phyloP scores from a whole-genome alignment of 1,140 invertebrate genomes.

The Lordiphosa clarofinis region DNA sequence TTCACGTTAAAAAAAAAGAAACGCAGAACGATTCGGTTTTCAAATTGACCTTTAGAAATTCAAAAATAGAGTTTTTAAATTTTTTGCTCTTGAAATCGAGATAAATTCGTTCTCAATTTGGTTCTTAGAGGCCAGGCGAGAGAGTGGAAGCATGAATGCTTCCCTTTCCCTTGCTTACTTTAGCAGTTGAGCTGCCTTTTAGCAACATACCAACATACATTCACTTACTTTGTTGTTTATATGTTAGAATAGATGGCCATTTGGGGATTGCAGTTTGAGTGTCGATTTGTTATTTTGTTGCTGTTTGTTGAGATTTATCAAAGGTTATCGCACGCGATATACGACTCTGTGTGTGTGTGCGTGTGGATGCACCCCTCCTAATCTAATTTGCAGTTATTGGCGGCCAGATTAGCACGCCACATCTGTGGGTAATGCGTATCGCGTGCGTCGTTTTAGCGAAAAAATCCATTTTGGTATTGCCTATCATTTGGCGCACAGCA shows the following conservation, averaged over 20 bases:
- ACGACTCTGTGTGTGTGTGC: neutral
- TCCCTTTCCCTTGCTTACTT: too few relatives aligned
- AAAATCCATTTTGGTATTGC: constrained; percentile 42
- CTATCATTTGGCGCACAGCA: constrained; percentile 35
- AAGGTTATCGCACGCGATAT: constrained; percentile 29
- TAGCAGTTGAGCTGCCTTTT: too few relatives aligned
- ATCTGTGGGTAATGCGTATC: constrained; percentile 62
- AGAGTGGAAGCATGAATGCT: too few relatives aligned
- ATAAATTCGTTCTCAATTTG: too few relatives aligned
- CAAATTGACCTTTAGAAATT: too few relatives aligned
- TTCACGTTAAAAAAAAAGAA: too few relatives aligned
- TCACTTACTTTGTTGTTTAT: too few relatives aligned
- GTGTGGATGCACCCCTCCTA: constrained; percentile 45
- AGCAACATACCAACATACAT: too few relatives aligned
- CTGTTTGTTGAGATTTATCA: constrained; percentile 30
- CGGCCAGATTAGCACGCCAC: constrained; percentile 58
- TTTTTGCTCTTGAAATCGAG: too few relatives aligned
- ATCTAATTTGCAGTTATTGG: constrained; percentile 77
- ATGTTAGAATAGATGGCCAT: neutral
- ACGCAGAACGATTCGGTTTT: too few relatives aligned
- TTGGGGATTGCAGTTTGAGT: constrained; percentile 48
- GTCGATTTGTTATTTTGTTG: constrained; percentile 37
- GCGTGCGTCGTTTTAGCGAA: constrained; percentile 39
- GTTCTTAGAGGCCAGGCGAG: too few relatives aligned
- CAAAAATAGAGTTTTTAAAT: too few relatives aligned